These are phyloP conservation scores for Halichondria panicea DNA, from an alignment of 37 sponge, comb jelly and placozoan species.

Conservation along the genomic window DNA sequence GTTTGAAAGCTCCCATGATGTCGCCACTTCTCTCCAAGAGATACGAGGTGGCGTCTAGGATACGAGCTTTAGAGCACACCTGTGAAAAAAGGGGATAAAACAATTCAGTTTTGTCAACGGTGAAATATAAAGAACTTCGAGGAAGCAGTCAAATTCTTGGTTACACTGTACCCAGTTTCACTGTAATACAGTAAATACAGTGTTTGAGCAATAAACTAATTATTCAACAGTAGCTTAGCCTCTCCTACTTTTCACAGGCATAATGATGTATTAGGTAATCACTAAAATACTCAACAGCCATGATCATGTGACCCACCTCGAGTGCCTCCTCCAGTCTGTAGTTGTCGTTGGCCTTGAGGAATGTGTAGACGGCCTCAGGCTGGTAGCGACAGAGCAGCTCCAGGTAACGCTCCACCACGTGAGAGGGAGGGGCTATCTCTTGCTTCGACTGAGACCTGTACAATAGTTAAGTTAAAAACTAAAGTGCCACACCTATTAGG, in stretches of 20 bases:
- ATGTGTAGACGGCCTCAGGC: conserved; percentile 52
- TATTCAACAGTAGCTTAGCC: neutral
- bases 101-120: no score
- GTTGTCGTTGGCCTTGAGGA: conserved; percentile 66
- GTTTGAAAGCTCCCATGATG: conserved; percentile 73
- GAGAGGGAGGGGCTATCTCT: conserved; percentile 58
- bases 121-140: no score
- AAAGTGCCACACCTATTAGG: neutral
- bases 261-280: neutral
- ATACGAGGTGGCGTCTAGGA: conserved; percentile 72
- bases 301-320: conserved; percentile 26
- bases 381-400: conserved; percentile 80
- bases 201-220: neutral
- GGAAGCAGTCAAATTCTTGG: no score
- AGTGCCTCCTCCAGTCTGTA: conserved; percentile 82
- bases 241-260: neutral
- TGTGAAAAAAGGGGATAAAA: conserved; percentile 2
- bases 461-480: neutral
- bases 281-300: neutral
- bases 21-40: conserved; percentile 83
- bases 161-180: no score
- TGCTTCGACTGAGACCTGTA: conserved; percentile 29
- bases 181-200: no score
- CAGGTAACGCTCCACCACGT: conserved; percentile 79
- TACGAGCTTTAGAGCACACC: conserved; percentile 48